Evolutionary conservation across 2,888 invertebrate genomes (phyloP), one percentile per base, ranked within the genome.

Genomic region (Nemotelus nigrinus): DNA sequence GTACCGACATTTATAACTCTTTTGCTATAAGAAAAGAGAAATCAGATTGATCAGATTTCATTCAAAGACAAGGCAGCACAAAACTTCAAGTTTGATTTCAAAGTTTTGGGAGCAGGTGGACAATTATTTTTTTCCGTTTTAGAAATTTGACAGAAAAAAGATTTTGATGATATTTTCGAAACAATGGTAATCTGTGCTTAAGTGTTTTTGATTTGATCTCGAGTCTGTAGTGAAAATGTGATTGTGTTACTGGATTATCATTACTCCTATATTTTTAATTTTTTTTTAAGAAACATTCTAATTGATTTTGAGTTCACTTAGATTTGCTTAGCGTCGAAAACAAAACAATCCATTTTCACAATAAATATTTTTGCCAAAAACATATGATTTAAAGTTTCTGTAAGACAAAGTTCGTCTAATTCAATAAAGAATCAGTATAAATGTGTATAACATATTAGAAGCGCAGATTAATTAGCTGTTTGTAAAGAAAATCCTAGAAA

Each of bases 1-100:
- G 92, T 91, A 90, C 90, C 91, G 89, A 91, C 90, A 90, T 91
- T 91, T 88, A 91, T 90, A 89, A 91, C 91, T 89, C 92, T 90
- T 89, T 92, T 91, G 89, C 91, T 91, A 91, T 89, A 91, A 91
- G 83, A 84, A 84, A 85, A 85, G 83, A 85, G 82, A 84, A 79
- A 78, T 60, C 47, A 63, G 70, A 53, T 25, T 25, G 25, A 25
- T 25, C 25, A 25, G 25, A 25, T 25, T 25, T 25, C 25, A 25
- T 25, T 25, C 25, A 25, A 25, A 25, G 25, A 25, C 25, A 25
- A 25, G 25, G 25, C 25, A 25, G 25, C 25, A 25, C 25, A 25
- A 25, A 25, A 25, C 25, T 25, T 25, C 25, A 25, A 57, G n/a
- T 57, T 57, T 57, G 2, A 63, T 65, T 65, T 64, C 50, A n/a